phyloP scores from a whole-genome alignment of 1,140 invertebrate genomes.

The Macrosteles quadrilineatus region DNA sequence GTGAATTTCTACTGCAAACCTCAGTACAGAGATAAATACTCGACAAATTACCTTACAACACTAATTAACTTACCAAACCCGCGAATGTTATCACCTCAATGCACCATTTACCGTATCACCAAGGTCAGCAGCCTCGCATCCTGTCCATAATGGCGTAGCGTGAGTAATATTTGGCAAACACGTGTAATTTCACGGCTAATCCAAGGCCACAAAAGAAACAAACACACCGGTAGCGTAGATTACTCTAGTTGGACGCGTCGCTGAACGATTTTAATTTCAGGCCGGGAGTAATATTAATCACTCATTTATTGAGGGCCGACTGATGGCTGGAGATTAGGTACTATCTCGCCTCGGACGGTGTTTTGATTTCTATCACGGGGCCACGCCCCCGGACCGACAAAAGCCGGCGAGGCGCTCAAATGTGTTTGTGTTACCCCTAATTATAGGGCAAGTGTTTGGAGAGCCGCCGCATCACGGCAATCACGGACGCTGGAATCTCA shows the following conservation, averaged over 20 bases:
- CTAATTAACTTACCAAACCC: no score
- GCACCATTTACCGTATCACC: no score
- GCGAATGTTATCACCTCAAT: no score
- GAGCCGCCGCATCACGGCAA: not conserved
- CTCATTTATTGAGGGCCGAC: conserved; percentile 20
- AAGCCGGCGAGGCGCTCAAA: conserved; percentile 14
- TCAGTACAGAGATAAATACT: no score
- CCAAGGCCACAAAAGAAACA: conserved; percentile 15
- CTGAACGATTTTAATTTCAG: conserved; percentile 27
- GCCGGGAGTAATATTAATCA: conserved; percentile 24
- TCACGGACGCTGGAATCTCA: no score
- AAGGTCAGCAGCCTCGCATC: no score
- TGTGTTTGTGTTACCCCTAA: conserved; percentile 31
- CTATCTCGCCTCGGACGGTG: conserved; percentile 13
- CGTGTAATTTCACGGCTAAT: conserved; percentile 8
- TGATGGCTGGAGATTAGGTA: conserved; percentile 21
- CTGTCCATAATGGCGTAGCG: not conserved
- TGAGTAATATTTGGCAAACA: not conserved
- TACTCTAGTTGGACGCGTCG: not conserved
- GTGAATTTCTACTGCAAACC: no score
- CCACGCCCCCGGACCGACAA: conserved; percentile 22
- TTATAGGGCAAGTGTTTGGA: conserved; percentile 25
- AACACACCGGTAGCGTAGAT: not conserved
- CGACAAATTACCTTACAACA: no score
- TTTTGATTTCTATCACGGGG: conserved; percentile 29